These are phyloP conservation scores for Huso huso DNA, from an alignment of 2,797 vertebrate genomes.

Conservation along the genomic window DNA sequence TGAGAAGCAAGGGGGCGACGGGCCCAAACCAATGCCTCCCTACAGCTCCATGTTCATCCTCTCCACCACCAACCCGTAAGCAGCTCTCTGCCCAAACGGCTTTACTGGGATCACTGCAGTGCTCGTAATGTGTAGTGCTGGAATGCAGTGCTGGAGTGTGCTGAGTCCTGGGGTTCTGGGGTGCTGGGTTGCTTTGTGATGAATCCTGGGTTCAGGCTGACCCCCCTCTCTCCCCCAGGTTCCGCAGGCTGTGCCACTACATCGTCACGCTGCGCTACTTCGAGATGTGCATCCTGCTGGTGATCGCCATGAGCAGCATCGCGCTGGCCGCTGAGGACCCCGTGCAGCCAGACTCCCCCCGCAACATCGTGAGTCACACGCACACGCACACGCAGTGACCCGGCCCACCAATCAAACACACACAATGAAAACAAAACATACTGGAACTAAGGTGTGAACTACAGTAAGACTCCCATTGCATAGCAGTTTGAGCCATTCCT, in stretches of 20 bases:
- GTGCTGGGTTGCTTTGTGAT: too few species aligned
- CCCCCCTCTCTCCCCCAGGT: conserved; percentile 42
- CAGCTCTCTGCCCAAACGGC: neutral
- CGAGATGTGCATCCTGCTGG: conserved; percentile 86
- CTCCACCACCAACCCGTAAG: conserved; percentile 90
- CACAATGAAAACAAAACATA: too few species aligned
- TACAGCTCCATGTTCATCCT: conserved; percentile 92
- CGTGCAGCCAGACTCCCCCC: conserved; percentile 80
- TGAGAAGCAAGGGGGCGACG: conserved; percentile 64
- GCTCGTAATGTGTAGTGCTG: too few species aligned
- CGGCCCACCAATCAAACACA: too few species aligned
- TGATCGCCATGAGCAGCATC: conserved; percentile 94
- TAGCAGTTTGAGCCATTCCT: too few species aligned
- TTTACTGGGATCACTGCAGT: too few species aligned
- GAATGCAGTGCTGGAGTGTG: too few species aligned
- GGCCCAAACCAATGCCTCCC: conserved; percentile 86
- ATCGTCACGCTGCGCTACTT: conserved; percentile 84
- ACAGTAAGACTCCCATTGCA: too few species aligned
- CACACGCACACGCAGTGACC: too few species aligned
- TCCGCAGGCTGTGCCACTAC: conserved; percentile 84
- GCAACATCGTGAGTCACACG: conserved; percentile 80
- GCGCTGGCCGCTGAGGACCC: conserved; percentile 89
- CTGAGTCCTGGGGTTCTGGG: too few species aligned
- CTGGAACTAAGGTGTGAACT: too few species aligned
- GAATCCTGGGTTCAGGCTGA: too few species aligned